phyloP scores from a whole-genome alignment of 2,113 vertebrate genomes.

The Crotalus tigris region DNA sequence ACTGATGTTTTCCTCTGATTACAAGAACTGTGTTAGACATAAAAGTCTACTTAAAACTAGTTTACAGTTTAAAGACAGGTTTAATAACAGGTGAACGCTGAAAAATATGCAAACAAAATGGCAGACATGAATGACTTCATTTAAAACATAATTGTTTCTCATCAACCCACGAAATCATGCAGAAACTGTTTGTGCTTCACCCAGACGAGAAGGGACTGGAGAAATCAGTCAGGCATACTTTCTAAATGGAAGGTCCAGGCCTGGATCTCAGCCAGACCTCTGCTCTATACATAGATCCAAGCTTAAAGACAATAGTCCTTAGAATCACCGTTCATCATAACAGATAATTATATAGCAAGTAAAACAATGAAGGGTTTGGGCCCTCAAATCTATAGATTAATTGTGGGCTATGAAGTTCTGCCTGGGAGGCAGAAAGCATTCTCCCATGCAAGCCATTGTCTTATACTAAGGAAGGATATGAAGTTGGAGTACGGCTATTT shows the following conservation, averaged over 20 bases:
- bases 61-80: slow-evolving; percentile 81
- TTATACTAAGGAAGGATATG: slow-evolving; percentile 64
- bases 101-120: slow-evolving; percentile 86
- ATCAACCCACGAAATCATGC: slow-evolving; percentile 86
- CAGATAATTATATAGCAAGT: slow-evolving; percentile 79
- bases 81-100: slow-evolving; percentile 82
- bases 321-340: slow-evolving; percentile 81
- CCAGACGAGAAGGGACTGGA: slow-evolving; percentile 69
- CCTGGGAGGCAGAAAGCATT: slow-evolving; percentile 73
- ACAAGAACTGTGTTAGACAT: slow-evolving; percentile 70
- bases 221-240: slow-evolving; percentile 79
- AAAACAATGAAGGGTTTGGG: slow-evolving; percentile 78
- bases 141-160: slow-evolving; percentile 83
- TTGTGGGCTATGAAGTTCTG: slow-evolving; percentile 73
- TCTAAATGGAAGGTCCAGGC: slow-evolving; percentile 79
- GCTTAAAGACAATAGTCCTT: slow-evolving; percentile 73
- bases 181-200: slow-evolving; percentile 79
- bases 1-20: slow-evolving; percentile 77
- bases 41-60: slow-evolving; percentile 79
- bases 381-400: slow-evolving; percentile 77
- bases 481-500: slow-evolving; percentile 72
- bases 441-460: slow-evolving; percentile 66
- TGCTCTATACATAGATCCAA: slow-evolving; percentile 71
- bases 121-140: slow-evolving; percentile 85
- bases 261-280: slow-evolving; percentile 71